phyloP scores from a whole-genome alignment of 2,113 vertebrate species.

The Dasyurus viverrinus region DNA sequence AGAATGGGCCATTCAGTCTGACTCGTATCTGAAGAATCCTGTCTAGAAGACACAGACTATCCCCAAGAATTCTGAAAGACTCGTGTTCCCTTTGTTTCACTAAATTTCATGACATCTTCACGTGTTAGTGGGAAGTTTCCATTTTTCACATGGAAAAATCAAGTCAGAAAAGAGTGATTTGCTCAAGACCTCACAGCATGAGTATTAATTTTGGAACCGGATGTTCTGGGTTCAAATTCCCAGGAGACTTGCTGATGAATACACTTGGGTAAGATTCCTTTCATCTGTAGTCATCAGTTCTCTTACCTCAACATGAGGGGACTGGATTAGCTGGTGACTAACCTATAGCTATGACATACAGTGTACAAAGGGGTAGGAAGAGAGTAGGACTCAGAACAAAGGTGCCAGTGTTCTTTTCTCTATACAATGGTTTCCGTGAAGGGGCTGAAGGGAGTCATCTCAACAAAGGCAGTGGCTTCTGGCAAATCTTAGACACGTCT shows the following conservation, averaged over 20 bases:
- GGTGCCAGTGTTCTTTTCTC: not conserved
- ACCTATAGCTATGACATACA: not conserved
- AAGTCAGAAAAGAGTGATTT: slow-evolving; percentile 15
- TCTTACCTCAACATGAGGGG: not conserved
- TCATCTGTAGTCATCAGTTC: not conserved
- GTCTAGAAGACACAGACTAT: not conserved
- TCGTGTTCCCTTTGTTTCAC: not conserved
- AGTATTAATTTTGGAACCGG: not conserved
- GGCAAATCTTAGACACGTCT: slow-evolving; percentile 36
- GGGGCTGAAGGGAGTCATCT: not conserved
- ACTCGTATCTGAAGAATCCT: not conserved
- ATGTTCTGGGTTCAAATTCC: not conserved
- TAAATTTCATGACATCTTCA: not conserved
- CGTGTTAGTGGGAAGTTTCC: not conserved
- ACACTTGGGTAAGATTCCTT: not conserved
- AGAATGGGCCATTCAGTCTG: not conserved
- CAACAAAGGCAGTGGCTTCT: slow-evolving; percentile 37
- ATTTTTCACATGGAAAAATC: slow-evolving; percentile 39
- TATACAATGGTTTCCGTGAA: not conserved
- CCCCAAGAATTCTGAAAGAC: not conserved
- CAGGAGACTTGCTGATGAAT: not conserved
- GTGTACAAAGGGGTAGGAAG: slow-evolving; percentile 10
- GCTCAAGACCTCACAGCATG: not conserved
- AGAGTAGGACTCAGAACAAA: not conserved
- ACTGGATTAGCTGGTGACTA: slow-evolving; percentile 22